Base-by-base conservation (phyloP, 2,113 vertebrate genomes). In the Percina caprodes region DNA sequence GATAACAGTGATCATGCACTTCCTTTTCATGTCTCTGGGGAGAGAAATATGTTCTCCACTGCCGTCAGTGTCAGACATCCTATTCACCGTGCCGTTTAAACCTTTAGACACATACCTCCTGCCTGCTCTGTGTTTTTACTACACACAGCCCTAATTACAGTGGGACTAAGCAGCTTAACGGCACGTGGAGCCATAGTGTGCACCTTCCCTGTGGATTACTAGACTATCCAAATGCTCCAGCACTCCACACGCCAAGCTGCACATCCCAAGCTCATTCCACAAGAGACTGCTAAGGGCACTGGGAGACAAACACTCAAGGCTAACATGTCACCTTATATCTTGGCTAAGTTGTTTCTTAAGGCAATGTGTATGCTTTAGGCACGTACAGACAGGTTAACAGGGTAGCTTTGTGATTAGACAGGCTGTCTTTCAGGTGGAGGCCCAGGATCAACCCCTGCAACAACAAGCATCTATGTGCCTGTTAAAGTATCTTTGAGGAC, bases 91-190 rank as follows among this genome's bases (percentile, higher is more conserved):
- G 65, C 33, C 19, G 51, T 71, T 75, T 60, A 75, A 75, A 60
- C 61, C 75, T 79, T 51, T 21, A 35, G 71, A 80, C 67, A 39
- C 6, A 21, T 61, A 46, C 69, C 56, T 79, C 67, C 77, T 68
- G 61, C 59, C 86, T 86, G 79, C 75, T 79, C 79, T 46, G 72
- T 80, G 89, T 89, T 92, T 91, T 92, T 94, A 93, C 93, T 92
- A 94, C 90, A 72, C 80, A 89, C 80, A 80, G 49, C 81, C 87
- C 86, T 92, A 94, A 95, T 93, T 92, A 93, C 92, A 91, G 83
- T 48, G 65, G 62, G 85, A 74, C 85, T 95, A 96, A 95, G 95
- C 93, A 74, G 94, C 94, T 96, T 96, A 96, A 63, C 71, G 23
- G 89, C 94, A 95, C 92, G 68, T 94, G 95, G 91, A 91, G 84